Conservation (phyloP, 2,797 vertebrate genomes). For the Denticeps clupeoides region DNA sequence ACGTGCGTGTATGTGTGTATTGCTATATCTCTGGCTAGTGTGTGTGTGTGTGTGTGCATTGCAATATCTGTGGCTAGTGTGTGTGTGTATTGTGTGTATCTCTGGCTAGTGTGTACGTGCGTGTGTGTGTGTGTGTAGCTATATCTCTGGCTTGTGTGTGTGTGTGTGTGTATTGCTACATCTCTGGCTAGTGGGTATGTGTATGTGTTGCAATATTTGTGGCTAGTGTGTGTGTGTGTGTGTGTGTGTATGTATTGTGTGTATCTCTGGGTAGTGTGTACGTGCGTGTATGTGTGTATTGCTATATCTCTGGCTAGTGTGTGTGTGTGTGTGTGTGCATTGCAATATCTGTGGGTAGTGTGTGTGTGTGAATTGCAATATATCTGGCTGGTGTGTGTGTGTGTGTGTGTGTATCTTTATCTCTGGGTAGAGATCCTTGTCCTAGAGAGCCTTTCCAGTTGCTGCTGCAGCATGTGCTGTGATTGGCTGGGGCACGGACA, state of each 20-base stretch:
- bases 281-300: not conserved
- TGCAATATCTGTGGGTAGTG: too few relatives aligned
- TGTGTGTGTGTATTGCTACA: not conserved
- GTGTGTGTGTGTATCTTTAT: constrained; percentile 6
- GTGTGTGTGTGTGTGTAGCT: constrained; percentile 7
- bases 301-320: not conserved
- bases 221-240: not conserved
- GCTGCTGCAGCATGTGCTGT: constrained; percentile 4
- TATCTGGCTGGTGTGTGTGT: not conserved
- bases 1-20: not conserved
- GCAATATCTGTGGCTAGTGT: constrained; percentile 9
- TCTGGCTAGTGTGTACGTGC: not conserved
- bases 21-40: not conserved
- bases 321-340: not conserved
- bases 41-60: too few relatives aligned
- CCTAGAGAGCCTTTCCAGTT: constrained; percentile 12
- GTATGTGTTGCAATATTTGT: not conserved
- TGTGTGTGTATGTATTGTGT: too few relatives aligned
- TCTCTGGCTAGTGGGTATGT: not conserved
- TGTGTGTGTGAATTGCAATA: not conserved
- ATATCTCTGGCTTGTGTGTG: too few relatives aligned
- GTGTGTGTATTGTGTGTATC: not conserved
- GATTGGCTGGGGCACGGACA: constrained; percentile 21
- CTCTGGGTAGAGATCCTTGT: constrained; percentile 27
- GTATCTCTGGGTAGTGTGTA: too few relatives aligned